Base-by-base conservation (phyloP, 2,888 invertebrate genomes). In the Slavum lentiscoides region DNA sequence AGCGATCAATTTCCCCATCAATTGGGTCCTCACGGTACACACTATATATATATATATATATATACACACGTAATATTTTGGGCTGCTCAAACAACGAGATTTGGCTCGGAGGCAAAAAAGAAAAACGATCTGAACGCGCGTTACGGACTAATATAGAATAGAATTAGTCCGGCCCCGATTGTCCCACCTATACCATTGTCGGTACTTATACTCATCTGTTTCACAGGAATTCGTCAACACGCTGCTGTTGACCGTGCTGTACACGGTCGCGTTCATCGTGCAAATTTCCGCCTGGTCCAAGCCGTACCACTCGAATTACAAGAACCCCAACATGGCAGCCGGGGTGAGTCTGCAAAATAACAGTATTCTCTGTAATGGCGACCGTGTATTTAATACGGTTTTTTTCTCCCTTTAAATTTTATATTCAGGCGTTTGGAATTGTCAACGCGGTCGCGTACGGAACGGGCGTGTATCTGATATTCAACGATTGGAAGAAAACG, bases 11-110 rank as follows among this genome's bases (percentile, higher is more conserved):
- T 86, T 94, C 82, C 93, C 93, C 75, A 91, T 95, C 85, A 93
- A 94, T 85, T 95, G 94, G 95, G 90, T 93, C 84, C 87, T 94
- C 83, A 91, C 93, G 86, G 94, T 94, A 89, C 91, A 64, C n/a
- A n/a, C n/a, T n/a, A n/a, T n/a, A n/a, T n/a, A n/a, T n/a, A n/a
- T 30, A 30, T 30, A 30, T 30, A 30, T 30, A 30, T 30, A 30
- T 4, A 30, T 4, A 30, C 30, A 30, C 30, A 30, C 30, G 30
- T 30, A 30, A 30, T 30, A 30, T 30, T 1, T 4, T 30, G 4
- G 30, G 30, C 30, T 30, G 30, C 30, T 30, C 30, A 30, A 30
- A 30, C 30, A 4, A 30, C 4, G 2, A 30, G 30, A 30, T 30
- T 30, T 30, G 30, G 30, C 30, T 30, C 30, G 30, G 30, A n/a